Percentiles rank a stretch among this genome's conserved stretches.
These are phyloP conservation scores for Nematopogon swammerdamellus DNA, from an alignment of 2,888 invertebrate species.

Conservation along the genomic window DNA sequence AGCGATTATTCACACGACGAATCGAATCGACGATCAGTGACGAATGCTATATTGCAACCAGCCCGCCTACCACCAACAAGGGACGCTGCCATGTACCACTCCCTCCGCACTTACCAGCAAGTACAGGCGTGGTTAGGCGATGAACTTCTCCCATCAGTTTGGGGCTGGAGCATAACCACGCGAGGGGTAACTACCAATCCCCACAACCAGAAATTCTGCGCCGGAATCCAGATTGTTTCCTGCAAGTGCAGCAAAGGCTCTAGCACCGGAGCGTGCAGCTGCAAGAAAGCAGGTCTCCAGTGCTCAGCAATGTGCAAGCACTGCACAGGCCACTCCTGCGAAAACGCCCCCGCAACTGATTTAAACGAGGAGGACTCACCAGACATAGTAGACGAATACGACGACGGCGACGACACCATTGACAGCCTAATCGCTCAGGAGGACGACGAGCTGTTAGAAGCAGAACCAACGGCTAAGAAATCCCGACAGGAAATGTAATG, in stretches of 20 bases:
- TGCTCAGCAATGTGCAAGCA: conserved; percentile 4
- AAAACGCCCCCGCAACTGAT: conserved; percentile 1
- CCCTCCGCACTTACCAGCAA: conserved; percentile 13
- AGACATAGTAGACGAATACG: too few relatives aligned
- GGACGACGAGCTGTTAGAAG: conserved; percentile 2
- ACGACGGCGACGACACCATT: too few relatives aligned
- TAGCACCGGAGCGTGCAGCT: neutral
- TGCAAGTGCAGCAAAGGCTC: conserved; percentile 3
- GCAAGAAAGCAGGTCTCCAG: conserved; percentile 3
- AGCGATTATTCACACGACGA: conserved; percentile 3
- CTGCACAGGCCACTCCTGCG: conserved; percentile 5
- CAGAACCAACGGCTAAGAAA: conserved; percentile 1
- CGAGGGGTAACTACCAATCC: neutral
- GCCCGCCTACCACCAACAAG: conserved; percentile 8
- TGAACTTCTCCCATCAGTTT: conserved; percentile 4
- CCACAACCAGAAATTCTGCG: neutral
- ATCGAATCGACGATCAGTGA: too few relatives aligned
- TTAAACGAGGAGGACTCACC: too few relatives aligned
- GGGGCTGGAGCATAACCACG: too few relatives aligned
- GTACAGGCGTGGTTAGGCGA: conserved; percentile 5
- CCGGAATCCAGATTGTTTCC: conserved; percentile 1
- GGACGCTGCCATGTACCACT: conserved; percentile 8
- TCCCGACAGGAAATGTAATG: too few relatives aligned
- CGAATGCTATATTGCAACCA: too few relatives aligned
- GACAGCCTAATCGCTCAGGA: conserved; percentile 1